Conservation (phyloP, 2,113 vertebrate species). For the Zosterops japonicus region DNA sequence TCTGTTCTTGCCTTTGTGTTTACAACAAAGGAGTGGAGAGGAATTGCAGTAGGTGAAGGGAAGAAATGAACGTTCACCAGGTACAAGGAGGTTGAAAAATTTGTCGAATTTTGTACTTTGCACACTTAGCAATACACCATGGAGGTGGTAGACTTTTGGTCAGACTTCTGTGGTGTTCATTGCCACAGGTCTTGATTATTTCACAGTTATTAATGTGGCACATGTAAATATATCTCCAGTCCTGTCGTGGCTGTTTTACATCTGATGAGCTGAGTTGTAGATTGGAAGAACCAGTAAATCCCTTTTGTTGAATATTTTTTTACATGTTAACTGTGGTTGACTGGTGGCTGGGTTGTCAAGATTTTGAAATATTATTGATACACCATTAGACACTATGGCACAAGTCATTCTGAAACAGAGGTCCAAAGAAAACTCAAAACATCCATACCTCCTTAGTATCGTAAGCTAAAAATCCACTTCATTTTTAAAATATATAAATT, state of each 20-base stretch:
- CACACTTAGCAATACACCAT: background rate
- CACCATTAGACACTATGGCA: background rate
- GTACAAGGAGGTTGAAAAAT: background rate
- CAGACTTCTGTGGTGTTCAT: background rate
- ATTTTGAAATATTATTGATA: too few relatives aligned
- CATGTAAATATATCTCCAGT: background rate
- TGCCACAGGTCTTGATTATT: background rate
- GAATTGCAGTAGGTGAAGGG: background rate
- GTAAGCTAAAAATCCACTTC: background rate
- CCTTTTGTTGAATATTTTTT: too few relatives aligned
- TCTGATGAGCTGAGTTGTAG: background rate
- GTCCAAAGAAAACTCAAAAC: background rate
- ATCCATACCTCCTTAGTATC: accelerated
- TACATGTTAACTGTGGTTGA: too few relatives aligned
- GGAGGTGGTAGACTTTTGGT: background rate
- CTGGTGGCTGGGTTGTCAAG: too few relatives aligned
- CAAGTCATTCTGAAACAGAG: background rate
- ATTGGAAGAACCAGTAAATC: background rate
- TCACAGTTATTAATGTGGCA: background rate
- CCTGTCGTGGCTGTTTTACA: background rate
- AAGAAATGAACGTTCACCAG: background rate
- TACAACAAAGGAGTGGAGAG: background rate
- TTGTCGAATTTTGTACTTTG: background rate
- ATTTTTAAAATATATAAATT: background rate
- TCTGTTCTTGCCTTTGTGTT: background rate